A percentile compares a stretch with the other conserved stretches of the same genome.
These are phyloP conservation scores for Dicyrtoma fusca DNA, from an alignment of 2,888 invertebrate genomes.

Conservation along the genomic window DNA sequence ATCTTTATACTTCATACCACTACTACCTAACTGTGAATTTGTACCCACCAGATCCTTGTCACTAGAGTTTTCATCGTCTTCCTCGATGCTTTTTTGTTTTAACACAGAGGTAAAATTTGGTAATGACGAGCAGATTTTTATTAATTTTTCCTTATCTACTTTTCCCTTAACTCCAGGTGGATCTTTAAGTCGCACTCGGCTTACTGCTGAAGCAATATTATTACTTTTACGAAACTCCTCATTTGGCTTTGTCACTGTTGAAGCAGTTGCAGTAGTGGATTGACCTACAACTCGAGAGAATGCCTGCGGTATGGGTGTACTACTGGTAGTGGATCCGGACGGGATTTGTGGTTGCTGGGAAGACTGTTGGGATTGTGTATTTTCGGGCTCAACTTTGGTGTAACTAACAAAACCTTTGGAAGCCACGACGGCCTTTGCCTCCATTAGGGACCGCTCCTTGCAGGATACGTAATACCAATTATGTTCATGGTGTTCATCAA, in stretches of 20 bases:
- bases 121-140: conserved; percentile 16
- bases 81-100: conserved; percentile 18
- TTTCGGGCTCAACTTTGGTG: background rate
- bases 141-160: conserved; percentile 23
- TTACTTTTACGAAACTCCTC: conserved; percentile 11
- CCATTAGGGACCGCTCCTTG: conserved; percentile 50
- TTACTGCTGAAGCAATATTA: background rate
- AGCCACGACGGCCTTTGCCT: conserved; percentile 49
- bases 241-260: background rate
- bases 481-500: conserved; percentile 79
- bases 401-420: conserved; percentile 52
- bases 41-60: background rate
- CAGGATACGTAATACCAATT: conserved; percentile 74
- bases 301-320: background rate
- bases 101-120: conserved; percentile 25
- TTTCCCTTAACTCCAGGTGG: background rate
- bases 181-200: background rate
- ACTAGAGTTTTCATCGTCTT: conserved; percentile 1
- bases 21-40: background rate
- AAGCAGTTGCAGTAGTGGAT: background rate
- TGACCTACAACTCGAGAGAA: too few relatives aligned
- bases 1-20: background rate
- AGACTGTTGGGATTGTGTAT: background rate
- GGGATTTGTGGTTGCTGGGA: background rate
- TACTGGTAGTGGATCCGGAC: background rate